These are phyloP conservation scores for Microctonus brassicae DNA, from an alignment of 2,888 invertebrate species.

Conservation along the genomic window DNA sequence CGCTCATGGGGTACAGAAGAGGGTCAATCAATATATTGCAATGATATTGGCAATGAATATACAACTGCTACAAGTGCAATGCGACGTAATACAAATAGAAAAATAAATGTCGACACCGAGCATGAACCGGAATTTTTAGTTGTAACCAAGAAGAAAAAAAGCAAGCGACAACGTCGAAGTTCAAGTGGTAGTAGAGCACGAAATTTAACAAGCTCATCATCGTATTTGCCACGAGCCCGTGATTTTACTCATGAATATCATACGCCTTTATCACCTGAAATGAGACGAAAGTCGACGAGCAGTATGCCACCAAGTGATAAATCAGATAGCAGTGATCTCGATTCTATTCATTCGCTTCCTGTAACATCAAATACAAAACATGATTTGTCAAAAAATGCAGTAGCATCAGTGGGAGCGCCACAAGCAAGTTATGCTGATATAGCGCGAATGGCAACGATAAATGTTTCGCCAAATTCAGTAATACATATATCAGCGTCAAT, in stretches of 20 bases:
- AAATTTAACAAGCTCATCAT: slow-evolving; percentile 62
- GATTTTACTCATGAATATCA: slow-evolving; percentile 64
- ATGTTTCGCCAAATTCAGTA: slow-evolving; percentile 59
- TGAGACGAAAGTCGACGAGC: slow-evolving; percentile 79
- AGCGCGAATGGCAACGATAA: slow-evolving; percentile 74
- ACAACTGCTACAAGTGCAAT: slow-evolving; percentile 45
- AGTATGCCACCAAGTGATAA: slow-evolving; percentile 85
- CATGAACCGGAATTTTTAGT: slow-evolving; percentile 81
- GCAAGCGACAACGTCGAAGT: slow-evolving; percentile 75
- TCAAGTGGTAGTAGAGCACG: slow-evolving; percentile 66
- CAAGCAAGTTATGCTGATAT: slow-evolving; percentile 87
- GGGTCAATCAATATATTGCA: slow-evolving; percentile 71
- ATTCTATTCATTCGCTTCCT: slow-evolving; percentile 88
- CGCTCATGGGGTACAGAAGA: slow-evolving; percentile 80
- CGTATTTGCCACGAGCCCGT: slow-evolving; percentile 63
- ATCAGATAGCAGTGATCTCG: slow-evolving; percentile 86
- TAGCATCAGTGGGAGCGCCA: slow-evolving; percentile 69
- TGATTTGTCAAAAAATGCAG: slow-evolving; percentile 60
- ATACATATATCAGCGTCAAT: slow-evolving; percentile 58
- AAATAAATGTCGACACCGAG: slow-evolving; percentile 61
- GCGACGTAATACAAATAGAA: slow-evolving; percentile 61
- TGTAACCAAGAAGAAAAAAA: slow-evolving; percentile 86
- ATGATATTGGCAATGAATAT: slow-evolving; percentile 65
- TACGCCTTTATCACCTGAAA: slow-evolving; percentile 64
- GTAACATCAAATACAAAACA: slow-evolving; percentile 72